Evolutionary conservation across 2,888 invertebrate genomes (phyloP).

Genomic region (Melitaea athalia): DNA sequence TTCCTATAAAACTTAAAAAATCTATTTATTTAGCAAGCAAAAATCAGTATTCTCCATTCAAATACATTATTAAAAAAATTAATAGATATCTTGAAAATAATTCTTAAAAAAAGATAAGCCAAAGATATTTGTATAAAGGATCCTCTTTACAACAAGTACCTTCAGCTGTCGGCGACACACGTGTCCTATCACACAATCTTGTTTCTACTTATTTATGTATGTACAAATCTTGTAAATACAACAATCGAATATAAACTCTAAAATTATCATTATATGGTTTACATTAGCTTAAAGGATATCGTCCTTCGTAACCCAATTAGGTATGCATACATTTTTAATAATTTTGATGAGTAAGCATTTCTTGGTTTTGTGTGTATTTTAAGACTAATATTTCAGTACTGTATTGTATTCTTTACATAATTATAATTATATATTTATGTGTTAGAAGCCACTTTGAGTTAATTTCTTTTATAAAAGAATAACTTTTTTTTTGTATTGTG

Average conservation of each 20-base stretch:
- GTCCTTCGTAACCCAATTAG: conserved; percentile 27
- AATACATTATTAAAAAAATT: too few relatives aligned
- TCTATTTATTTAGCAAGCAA: too few relatives aligned
- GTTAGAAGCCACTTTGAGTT: background rate
- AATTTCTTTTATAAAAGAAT: background rate
- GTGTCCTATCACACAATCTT: conserved; percentile 71
- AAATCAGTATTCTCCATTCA: too few relatives aligned
- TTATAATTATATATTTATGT: background rate
- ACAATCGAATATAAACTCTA: conserved; percentile 19
- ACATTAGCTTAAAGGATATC: conserved; percentile 1
- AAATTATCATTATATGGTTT: background rate
- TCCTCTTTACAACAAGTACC: conserved; percentile 47
- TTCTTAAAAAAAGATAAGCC: conserved; percentile 6
- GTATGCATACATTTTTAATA: conserved; percentile 29
- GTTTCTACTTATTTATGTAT: conserved; percentile 41
- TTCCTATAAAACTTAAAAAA: too few relatives aligned
- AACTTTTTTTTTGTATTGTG: too few relatives aligned
- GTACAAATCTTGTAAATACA: conserved; percentile 27
- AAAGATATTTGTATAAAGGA: conserved; percentile 36
- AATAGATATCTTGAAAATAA: background rate
- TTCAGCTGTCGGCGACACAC: conserved; percentile 54
- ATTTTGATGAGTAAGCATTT: background rate
- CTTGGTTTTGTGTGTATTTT: too few relatives aligned
- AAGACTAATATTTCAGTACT: too few relatives aligned
- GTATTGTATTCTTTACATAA: too few relatives aligned